Percentiles rank a stretch among this genome's conserved stretches.
These are phyloP conservation scores for Drosophila willistoni DNA, from an alignment of 1,140 invertebrate genomes.

Conservation along the genomic window DNA sequence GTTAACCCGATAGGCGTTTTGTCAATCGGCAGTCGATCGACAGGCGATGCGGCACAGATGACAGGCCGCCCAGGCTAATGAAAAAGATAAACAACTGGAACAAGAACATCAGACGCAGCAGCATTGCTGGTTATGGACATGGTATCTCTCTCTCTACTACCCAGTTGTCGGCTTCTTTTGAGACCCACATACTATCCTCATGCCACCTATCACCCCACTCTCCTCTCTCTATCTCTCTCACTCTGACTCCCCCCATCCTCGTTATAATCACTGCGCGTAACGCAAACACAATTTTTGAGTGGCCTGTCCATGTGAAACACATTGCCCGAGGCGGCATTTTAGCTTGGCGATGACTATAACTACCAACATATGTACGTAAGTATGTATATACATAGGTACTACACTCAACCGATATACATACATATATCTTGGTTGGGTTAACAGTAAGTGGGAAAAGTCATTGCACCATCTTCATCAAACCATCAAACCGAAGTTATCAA, in stretches of 20 bases:
- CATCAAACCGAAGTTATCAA: slow-evolving; percentile 37
- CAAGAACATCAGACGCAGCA: slow-evolving; percentile 24
- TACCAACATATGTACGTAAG: neutral
- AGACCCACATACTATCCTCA: slow-evolving; percentile 28
- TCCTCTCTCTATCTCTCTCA: neutral
- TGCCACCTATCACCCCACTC: neutral
- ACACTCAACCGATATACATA: slow-evolving; percentile 14
- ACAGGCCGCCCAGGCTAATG: slow-evolving; percentile 79
- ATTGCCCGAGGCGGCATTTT: slow-evolving; percentile 49
- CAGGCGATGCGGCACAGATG: slow-evolving; percentile 73
- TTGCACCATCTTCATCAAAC: slow-evolving; percentile 49
- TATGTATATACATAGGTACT: neutral
- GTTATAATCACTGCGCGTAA: slow-evolving; percentile 79
- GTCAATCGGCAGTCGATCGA: slow-evolving; percentile 73
- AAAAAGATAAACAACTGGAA: slow-evolving; percentile 80
- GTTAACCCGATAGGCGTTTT: slow-evolving; percentile 67
- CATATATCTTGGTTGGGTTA: slow-evolving; percentile 9
- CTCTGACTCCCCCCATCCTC: slow-evolving; percentile 15
- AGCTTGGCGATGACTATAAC: slow-evolving; percentile 26
- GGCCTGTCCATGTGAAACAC: slow-evolving; percentile 70
- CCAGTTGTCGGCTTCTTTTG: slow-evolving; percentile 64
- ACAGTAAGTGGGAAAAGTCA: slow-evolving; percentile 50
- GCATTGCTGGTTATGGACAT: slow-evolving; percentile 25
- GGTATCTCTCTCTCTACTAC: slow-evolving; percentile 2
- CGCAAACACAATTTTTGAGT: slow-evolving; percentile 79